Evolutionary conservation across 2,888 invertebrate genomes (phyloP).

Genomic region (Drosophila affinis): DNA sequence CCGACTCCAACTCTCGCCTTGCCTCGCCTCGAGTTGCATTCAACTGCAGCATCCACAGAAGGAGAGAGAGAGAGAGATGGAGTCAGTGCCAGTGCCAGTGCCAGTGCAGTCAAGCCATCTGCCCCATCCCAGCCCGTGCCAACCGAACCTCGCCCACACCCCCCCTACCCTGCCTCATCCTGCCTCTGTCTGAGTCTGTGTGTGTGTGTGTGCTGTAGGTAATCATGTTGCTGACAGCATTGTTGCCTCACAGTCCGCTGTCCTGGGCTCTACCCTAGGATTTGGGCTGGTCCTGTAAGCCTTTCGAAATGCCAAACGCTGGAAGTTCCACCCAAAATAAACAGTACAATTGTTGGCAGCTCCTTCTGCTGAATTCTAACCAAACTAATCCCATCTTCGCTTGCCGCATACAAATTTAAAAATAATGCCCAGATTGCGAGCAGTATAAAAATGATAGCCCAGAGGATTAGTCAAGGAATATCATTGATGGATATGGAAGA

Average conservation of each 20-base stretch:
- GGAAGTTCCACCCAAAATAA: too few species aligned
- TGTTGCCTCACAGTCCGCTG: slow-evolving; percentile 27
- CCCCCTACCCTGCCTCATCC: neutral
- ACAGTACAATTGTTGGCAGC: too few species aligned
- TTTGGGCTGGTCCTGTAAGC: neutral
- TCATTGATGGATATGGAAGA: too few species aligned
- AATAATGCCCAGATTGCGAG: too few species aligned
- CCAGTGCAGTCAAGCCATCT: neutral
- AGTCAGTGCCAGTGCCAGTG: neutral
- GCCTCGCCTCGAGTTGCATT: slow-evolving; percentile 36
- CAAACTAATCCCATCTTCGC: too few species aligned
- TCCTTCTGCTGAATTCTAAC: too few species aligned
- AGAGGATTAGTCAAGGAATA: too few species aligned
- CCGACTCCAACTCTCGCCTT: slow-evolving; percentile 16
- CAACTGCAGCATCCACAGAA: slow-evolving; percentile 44
- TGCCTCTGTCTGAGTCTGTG: slow-evolving; percentile 9
- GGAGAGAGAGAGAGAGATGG: slow-evolving; percentile 3
- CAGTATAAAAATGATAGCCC: too few species aligned
- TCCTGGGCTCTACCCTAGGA: slow-evolving; percentile 8
- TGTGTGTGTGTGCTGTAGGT: slow-evolving; percentile 37
- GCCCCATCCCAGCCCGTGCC: neutral
- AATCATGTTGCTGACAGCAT: slow-evolving; percentile 53
- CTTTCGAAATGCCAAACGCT: too few species aligned
- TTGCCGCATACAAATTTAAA: too few species aligned
- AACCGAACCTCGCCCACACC: neutral